Percentiles rank a stretch among this genome's conserved stretches.
phyloP scores from a whole-genome alignment of 2,113 vertebrate species.

The Clarias magur region DNA sequence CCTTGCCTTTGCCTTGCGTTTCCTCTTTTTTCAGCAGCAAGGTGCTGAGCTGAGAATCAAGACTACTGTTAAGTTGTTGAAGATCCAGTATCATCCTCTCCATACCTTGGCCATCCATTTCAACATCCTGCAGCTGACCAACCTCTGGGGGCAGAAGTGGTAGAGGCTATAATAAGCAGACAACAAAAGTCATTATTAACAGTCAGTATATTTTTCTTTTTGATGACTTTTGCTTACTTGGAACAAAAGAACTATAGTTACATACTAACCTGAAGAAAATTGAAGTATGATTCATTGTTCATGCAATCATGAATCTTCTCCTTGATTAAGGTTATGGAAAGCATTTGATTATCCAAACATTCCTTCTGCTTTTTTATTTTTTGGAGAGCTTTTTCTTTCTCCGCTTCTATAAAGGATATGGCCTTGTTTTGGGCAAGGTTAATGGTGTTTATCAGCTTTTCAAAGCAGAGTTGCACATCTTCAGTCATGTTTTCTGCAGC shows the following conservation, averaged over 20 bases:
- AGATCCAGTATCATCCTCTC: constrained; percentile 34
- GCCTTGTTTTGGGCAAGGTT: constrained; percentile 7
- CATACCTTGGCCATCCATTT: constrained; percentile 19
- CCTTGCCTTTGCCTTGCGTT: constrained; percentile 14
- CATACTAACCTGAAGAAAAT: constrained; percentile 28
- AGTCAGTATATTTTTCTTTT: background rate
- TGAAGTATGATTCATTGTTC: constrained; percentile 19
- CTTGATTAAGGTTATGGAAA: background rate
- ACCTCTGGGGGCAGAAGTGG: constrained; percentile 15
- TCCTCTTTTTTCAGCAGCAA: constrained; percentile 4
- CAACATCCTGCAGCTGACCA: constrained; percentile 19
- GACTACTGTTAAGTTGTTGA: constrained; percentile 10
- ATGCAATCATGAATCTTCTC: constrained; percentile 2
- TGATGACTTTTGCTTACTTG: background rate
- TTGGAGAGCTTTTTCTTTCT: background rate
- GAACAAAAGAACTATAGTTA: background rate
- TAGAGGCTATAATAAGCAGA: background rate
- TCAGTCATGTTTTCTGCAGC: constrained; percentile 22
- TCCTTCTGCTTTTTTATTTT: constrained; percentile 4
- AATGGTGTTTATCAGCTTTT: constrained; percentile 11
- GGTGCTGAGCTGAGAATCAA: constrained; percentile 26
- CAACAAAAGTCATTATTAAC: background rate
- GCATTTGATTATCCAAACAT: background rate
- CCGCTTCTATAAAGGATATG: constrained; percentile 25
- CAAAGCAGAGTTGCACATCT: constrained; percentile 17